Base-by-base conservation (phyloP, 2,888 invertebrate species). In the Scaptomyza caliginosa region DNA sequence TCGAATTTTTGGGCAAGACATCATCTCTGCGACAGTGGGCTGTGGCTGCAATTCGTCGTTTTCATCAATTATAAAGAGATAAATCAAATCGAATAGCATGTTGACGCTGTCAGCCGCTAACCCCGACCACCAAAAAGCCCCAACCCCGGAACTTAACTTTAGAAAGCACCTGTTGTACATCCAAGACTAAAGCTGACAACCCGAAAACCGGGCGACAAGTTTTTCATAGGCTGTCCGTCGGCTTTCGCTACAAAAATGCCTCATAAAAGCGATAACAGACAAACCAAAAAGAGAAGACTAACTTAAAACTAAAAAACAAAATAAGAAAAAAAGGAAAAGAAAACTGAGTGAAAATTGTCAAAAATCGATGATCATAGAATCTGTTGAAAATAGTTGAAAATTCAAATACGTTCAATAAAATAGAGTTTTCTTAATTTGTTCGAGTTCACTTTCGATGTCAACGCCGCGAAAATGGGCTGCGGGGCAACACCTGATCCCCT, bases 221-320 rank as follows among this genome's bases (percentile, higher is more conserved):
- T 88, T 81, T 74, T 76, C 78, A 73, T 70, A 52, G 67, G 64
- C 75, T 38, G 65, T 60, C 36, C 42, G 17, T 64, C 50, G 71
- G 87, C 88, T 85, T 85, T 84, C 84, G 84, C 88, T 88, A 84
- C 80, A 84, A 84, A 84, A 88, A 84, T 84, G 75, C 87, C 74
- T 88, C 88, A 77, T 86, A 84, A 88, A 75, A 74, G 65, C 74
- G 62, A 72, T 67, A 62, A 51, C 56, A 66, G 42, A 74, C 43
- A 67, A 48, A 45, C 58, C n/a, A 6, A 34, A 43, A 67, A 60
- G 32, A 57, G 28, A 51, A 73, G 38, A 57, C 28, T 51, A 73
- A 62, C 51, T 51, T 50, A 60, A 57, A 69, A 48, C 34, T 57
- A 51, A 65, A 52, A 52, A 26, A 39, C 13, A 39, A 40, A 34